Conservation (phyloP, 2,888 invertebrate genomes). For the Oxytorus armatus region DNA sequence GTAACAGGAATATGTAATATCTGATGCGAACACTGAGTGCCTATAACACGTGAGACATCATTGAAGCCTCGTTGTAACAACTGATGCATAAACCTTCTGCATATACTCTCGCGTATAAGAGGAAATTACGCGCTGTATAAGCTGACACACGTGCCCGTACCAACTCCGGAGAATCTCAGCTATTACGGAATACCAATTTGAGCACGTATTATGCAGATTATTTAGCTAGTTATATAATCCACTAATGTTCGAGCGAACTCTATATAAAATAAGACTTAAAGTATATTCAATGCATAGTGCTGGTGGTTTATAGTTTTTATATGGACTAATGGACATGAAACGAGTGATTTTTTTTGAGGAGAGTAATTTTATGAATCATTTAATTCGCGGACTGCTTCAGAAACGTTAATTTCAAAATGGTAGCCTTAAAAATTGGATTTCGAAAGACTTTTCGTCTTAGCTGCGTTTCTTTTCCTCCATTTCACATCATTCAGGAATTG, state of each 20-base stretch:
- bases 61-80: constrained; percentile 7
- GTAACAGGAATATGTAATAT: constrained; percentile 27
- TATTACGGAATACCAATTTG: constrained; percentile 63
- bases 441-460: no score
- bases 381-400: no score
- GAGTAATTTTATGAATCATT: no score
- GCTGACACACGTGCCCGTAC: background rate
- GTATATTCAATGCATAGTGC: background rate
- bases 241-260: constrained; percentile 21
- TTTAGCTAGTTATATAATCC: constrained; percentile 48
- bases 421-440: no score
- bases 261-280: background rate
- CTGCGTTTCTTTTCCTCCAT: no score
- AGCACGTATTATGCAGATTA: constrained; percentile 67
- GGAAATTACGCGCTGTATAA: background rate
- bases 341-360: background rate
- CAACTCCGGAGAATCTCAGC: constrained; percentile 7
- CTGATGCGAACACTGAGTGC: constrained; percentile 5
- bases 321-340: background rate
- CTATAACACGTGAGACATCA: constrained; percentile 26
- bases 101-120: background rate
- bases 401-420: no score
- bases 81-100: constrained; percentile 6
- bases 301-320: background rate
- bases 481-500: no score